Evolutionary conservation across 2,888 invertebrate species (phyloP).

Genomic region (Pedicia rivosa): DNA sequence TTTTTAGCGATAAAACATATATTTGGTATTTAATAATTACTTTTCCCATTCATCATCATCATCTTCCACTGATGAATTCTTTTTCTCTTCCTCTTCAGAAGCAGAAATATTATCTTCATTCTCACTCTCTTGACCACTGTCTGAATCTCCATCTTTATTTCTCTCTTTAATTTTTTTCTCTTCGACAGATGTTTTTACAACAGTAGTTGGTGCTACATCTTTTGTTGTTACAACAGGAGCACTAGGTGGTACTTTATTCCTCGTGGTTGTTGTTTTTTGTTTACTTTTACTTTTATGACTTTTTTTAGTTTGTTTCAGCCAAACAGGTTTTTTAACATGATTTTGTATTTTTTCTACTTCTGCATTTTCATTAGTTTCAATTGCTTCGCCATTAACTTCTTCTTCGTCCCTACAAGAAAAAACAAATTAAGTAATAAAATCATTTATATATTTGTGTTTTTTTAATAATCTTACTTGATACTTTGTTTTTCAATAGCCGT

Average conservation of each 20-base stretch:
- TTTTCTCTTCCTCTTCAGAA: constrained; percentile 41
- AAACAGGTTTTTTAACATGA: constrained; percentile 54
- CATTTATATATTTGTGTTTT: too few species aligned
- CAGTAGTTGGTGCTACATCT: constrained; percentile 15
- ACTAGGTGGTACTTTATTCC: constrained; percentile 14
- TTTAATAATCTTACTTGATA: too few species aligned
- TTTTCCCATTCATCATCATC: constrained; percentile 82
- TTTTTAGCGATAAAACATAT: too few species aligned
- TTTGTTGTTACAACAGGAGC: constrained; percentile 11
- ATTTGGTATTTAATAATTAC: constrained; percentile 34
- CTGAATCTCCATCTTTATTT: constrained; percentile 17
- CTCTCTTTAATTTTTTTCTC: constrained; percentile 12
- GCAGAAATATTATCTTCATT: constrained; percentile 32
- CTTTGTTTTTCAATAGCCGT: constrained; percentile 48
- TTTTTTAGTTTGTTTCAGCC: constrained; percentile 53
- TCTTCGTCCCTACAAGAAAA: constrained; percentile 23
- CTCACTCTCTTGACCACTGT: constrained; percentile 33
- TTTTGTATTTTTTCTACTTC: constrained; percentile 13
- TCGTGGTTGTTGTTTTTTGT: constrained; percentile 14
- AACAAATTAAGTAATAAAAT: neutral
- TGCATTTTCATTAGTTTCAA: constrained; percentile 37
- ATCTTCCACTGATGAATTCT: constrained; percentile 39
- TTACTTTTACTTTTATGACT: constrained; percentile 46
- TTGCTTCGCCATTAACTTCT: constrained; percentile 18
- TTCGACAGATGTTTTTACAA: constrained; percentile 18